Conservation (phyloP, 2,113 vertebrate species). For the Scomber scombrus region DNA sequence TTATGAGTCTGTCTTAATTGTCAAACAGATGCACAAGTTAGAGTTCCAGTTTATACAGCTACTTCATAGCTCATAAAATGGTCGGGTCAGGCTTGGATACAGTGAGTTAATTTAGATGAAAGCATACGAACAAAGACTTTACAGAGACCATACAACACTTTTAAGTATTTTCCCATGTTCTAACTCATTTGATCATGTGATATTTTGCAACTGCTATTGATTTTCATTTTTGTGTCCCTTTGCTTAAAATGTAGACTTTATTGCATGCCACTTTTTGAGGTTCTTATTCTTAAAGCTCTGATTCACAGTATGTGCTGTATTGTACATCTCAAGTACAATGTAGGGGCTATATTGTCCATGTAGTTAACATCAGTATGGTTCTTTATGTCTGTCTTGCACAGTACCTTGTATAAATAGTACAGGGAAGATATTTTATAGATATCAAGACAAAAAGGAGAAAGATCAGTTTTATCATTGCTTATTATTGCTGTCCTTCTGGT, state of each 20-base stretch:
- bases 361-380: too few species aligned
- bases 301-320: too few species aligned
- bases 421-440: too few species aligned
- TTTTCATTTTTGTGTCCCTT: neutral
- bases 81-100: neutral
- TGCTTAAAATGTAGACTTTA: neutral
- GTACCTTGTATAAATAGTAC: too few species aligned
- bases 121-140: neutral
- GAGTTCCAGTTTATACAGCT: slow-evolving; percentile 13
- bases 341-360: too few species aligned
- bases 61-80: slow-evolving; percentile 46
- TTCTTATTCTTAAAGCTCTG: neutral
- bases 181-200: neutral
- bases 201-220: slow-evolving; percentile 4
- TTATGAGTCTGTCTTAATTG: slow-evolving; percentile 36
- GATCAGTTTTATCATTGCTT: neutral
- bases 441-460: neutral
- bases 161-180: slow-evolving; percentile 12
- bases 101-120: slow-evolving; percentile 29
- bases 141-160: neutral
- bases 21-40: slow-evolving; percentile 15
- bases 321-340: too few species aligned
- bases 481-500: neutral
- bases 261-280: neutral
- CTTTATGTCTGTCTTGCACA: too few species aligned